phyloP scores from a whole-genome alignment of 2,888 invertebrate genomes.

The Luperina nickerlii region DNA sequence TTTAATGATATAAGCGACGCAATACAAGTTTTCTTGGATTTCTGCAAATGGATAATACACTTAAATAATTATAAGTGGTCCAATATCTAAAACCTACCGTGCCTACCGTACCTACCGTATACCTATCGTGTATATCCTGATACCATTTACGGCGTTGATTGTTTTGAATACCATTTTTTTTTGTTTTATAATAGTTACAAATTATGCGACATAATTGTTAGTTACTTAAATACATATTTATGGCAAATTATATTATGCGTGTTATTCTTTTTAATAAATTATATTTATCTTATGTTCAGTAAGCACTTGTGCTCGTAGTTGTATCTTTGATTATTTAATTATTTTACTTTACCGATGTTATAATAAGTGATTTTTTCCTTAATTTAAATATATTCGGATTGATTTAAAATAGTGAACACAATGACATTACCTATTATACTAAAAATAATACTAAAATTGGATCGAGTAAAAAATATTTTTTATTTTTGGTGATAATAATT shows the following conservation, averaged over 20 bases:
- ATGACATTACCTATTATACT: background rate
- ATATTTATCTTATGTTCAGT: background rate
- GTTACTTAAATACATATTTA: background rate
- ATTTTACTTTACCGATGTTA: background rate
- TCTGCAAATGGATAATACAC: background rate
- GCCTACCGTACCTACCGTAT: too few relatives aligned
- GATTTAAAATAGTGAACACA: background rate
- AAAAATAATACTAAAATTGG: background rate
- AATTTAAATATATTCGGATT: background rate
- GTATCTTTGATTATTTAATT: constrained; percentile 3
- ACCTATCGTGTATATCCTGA: background rate
- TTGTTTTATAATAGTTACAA: background rate
- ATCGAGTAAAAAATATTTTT: background rate
- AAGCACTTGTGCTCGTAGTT: constrained; percentile 16
- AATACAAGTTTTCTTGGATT: background rate
- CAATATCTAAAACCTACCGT: background rate
- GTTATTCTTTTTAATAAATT: background rate
- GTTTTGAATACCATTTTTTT: background rate
- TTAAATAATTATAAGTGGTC: background rate
- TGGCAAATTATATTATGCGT: too few relatives aligned
- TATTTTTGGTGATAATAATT: background rate
- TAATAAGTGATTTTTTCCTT: background rate
- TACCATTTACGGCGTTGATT: background rate
- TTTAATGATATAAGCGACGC: background rate
- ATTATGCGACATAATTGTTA: background rate